A percentile compares a stretch with the other conserved stretches of the same genome.
Conservation (phyloP, 2,113 vertebrate species). For the Oryzias celebensis region DNA sequence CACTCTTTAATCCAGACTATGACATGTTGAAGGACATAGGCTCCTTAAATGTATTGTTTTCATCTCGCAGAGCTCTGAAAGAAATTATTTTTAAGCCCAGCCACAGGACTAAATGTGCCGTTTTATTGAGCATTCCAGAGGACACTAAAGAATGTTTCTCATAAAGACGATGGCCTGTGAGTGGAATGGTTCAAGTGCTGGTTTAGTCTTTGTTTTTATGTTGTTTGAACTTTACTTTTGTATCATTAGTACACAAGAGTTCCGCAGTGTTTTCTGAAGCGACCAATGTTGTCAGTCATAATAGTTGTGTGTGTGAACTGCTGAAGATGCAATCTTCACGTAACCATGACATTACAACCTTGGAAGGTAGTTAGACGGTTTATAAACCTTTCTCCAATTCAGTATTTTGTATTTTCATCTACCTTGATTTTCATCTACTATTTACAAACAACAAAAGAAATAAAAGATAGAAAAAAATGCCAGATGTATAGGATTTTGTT, state of each 20-base stretch:
- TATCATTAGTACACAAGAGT: constrained; percentile 13
- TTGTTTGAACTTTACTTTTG: constrained; percentile 10
- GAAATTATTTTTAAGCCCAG: not conserved
- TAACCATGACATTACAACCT: no score
- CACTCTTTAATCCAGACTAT: constrained; percentile 30
- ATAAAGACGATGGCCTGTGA: not conserved
- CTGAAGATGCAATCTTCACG: not conserved
- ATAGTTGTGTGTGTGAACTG: constrained; percentile 4
- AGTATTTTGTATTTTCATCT: no score
- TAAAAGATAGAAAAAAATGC: no score
- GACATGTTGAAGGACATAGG: not conserved
- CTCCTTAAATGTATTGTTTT: no score
- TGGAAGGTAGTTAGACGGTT: no score
- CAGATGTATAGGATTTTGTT: no score
- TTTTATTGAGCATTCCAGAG: not conserved
- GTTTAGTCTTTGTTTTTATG: not conserved
- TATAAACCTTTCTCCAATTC: no score
- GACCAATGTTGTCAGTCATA: constrained; percentile 30
- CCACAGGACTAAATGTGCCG: not conserved
- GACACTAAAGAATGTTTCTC: not conserved
- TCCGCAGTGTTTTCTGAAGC: not conserved
- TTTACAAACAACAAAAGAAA: no score
- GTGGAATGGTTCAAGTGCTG: not conserved
- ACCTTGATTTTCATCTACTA: no score
- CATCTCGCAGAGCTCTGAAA: no score